phyloP scores from a whole-genome alignment of 2,113 vertebrate species.

The Beaufortia kweichowensis region DNA sequence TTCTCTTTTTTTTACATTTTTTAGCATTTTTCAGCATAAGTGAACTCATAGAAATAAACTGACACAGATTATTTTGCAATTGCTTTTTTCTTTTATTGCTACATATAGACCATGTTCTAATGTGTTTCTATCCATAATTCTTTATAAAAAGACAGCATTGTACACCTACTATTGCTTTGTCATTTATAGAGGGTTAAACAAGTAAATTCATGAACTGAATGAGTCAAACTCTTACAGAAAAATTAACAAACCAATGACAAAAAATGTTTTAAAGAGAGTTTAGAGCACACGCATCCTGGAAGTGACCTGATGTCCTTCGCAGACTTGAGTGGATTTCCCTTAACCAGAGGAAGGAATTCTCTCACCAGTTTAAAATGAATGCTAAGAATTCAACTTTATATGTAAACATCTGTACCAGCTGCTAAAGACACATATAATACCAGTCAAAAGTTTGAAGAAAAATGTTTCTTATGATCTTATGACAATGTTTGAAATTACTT shows the following conservation, averaged over 20 bases:
- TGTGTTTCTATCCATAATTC: neutral
- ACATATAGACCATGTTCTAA: neutral
- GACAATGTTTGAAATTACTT: too few relatives aligned
- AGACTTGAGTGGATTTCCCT: slow-evolving; percentile 19
- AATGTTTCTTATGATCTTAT: too few relatives aligned
- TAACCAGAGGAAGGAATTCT: slow-evolving; percentile 43
- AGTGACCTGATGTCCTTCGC: slow-evolving; percentile 26
- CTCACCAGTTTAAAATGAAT: slow-evolving; percentile 27
- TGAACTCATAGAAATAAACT: slow-evolving; percentile 8
- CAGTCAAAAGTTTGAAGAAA: too few relatives aligned
- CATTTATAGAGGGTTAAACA: neutral
- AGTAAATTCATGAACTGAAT: too few relatives aligned
- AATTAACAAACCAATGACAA: neutral
- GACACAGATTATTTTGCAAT: neutral
- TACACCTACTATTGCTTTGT: neutral
- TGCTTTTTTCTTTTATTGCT: neutral
- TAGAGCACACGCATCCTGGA: slow-evolving; percentile 38
- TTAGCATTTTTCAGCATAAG: neutral
- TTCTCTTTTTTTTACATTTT: neutral
- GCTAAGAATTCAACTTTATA: neutral
- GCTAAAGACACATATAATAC: slow-evolving; percentile 2
- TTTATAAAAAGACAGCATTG: neutral
- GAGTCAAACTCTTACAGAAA: too few relatives aligned
- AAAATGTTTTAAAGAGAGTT: neutral
- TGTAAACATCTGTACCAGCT: slow-evolving; percentile 15